Conservation (phyloP, 2,888 invertebrate species). For the Pheosia tremula region DNA sequence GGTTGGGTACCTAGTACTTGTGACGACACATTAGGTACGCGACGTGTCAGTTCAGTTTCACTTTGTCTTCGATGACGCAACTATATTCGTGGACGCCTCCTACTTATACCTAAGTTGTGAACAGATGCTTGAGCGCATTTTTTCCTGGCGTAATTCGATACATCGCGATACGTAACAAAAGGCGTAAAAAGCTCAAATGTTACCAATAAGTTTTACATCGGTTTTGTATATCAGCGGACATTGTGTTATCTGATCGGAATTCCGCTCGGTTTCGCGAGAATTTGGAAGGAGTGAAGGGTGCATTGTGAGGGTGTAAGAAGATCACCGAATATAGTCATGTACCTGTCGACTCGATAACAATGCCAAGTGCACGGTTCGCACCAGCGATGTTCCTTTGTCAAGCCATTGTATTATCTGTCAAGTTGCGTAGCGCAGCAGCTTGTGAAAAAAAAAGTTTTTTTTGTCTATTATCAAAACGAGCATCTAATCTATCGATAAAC, state of each 20-base stretch:
- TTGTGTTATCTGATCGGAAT: constrained; percentile 80
- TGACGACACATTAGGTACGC: no score
- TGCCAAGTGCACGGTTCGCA: constrained; percentile 49
- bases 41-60: no score
- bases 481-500: no score
- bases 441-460: constrained; percentile 20
- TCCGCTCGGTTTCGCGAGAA: constrained; percentile 57
- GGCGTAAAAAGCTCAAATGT: constrained; percentile 56
- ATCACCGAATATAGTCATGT: constrained; percentile 55
- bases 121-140: constrained; percentile 31
- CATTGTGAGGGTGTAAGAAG: constrained; percentile 74
- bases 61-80: no score
- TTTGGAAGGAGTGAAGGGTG: constrained; percentile 72
- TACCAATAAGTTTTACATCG: constrained; percentile 59
- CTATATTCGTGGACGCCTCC: no score
- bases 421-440: constrained; percentile 34
- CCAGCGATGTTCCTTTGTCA: constrained; percentile 53
- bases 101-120: background rate
- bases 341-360: constrained; percentile 72
- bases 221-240: constrained; percentile 69
- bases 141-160: constrained; percentile 57
- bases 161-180: constrained; percentile 40
- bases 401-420: constrained; percentile 41
- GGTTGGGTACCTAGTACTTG: no score
- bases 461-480: constrained; percentile 3